Evolutionary conservation across 2,113 vertebrate species (phyloP), one percentile per base, ranked within the genome.

Genomic region (Coracopsis vasa): DNA sequence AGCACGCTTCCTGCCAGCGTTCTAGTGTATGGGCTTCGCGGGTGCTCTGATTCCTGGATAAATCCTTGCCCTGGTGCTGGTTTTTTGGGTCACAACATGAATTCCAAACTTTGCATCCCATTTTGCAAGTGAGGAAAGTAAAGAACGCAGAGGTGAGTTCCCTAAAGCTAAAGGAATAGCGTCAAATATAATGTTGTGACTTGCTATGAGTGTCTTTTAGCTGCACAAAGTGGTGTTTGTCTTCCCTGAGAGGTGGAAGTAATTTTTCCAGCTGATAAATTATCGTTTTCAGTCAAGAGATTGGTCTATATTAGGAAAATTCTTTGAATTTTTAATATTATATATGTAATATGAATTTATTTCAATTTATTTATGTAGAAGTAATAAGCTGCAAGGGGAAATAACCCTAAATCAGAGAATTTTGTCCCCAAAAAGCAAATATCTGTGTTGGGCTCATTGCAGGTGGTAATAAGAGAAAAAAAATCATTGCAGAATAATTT

Each of bases 11-110:
- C 28, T 2, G 8, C 12, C 6, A 28, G 24, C 5, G 1, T 16
- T 5, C 0, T 3, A 16, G 50, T 6, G 1, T 17, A 1, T 0
- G 2, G 79, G 33, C 14, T 1, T 6, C 4, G 1, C 3, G 14
- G 27, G 3, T 67, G 41, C 62, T 37, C 53, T 1, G 9, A n/a
- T 54, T 45, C 70, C 75, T 64, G 60, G 24, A 18, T 20, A 74
- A 74, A 54, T 27, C 33, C 45, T 54, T 37, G 9, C 60, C 25
- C 35, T n/a, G 25, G 6, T 45, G 28, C 37, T 87, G 39, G 0
- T n/a, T 29, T n/a, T 54, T 27, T 35, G 27, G 4, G 12, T 75
- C 45, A 2, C 8, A 54, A 28, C 23, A 9, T 0, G 11, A 66
- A 25, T 82, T 79, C 74, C 27, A 16, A 42, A 42, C 23, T 70